Evolutionary conservation across 2,888 invertebrate species (phyloP).

Genomic region (Anthophora plumipes): DNA sequence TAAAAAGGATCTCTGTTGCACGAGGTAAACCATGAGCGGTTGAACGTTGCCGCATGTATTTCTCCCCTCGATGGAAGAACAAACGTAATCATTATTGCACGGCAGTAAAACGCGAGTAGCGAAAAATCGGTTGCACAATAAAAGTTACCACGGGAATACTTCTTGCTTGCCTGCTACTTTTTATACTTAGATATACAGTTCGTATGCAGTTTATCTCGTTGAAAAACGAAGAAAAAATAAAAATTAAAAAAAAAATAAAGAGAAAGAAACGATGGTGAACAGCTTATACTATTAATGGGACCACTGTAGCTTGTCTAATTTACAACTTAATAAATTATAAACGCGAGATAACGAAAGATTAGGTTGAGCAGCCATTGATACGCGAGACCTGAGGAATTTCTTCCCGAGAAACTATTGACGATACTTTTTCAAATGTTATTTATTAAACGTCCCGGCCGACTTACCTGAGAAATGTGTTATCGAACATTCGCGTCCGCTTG

Average conservation of each 20-base stretch:
- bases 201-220: background rate
- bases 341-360: constrained; percentile 11
- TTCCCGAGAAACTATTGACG: background rate
- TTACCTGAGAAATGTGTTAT: background rate
- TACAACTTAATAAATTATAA: constrained; percentile 40
- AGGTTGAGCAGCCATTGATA: background rate
- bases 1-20: background rate
- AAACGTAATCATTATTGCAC: background rate
- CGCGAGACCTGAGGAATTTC: constrained; percentile 22
- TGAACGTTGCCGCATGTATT: background rate
- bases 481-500: background rate
- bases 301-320: constrained; percentile 25
- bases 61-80: background rate
- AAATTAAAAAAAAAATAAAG: too few species aligned
- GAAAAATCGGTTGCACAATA: background rate
- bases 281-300: constrained; percentile 22
- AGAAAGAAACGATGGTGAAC: background rate
- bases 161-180: background rate
- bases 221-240: background rate
- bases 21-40: background rate
- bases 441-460: constrained; percentile 4
- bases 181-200: background rate
- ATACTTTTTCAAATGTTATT: constrained; percentile 6
- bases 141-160: constrained; percentile 7
- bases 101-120: background rate